phyloP scores from a whole-genome alignment of 2,797 vertebrate genomes.

The Cryptoblepharus egeriae region DNA sequence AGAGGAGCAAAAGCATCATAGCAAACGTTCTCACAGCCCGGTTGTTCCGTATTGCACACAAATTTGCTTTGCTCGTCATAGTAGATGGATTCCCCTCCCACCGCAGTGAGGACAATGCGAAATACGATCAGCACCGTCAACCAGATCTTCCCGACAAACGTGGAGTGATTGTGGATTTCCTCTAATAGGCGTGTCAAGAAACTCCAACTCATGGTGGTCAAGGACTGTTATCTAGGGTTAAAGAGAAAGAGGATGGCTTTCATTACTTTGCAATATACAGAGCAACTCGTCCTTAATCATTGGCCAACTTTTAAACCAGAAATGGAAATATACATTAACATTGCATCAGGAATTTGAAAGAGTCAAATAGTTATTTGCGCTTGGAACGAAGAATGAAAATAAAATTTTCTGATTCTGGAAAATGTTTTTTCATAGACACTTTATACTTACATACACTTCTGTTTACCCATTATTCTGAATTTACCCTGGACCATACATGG shows the following conservation, averaged over 20 bases:
- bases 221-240: constrained; percentile 55
- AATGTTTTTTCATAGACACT: not conserved
- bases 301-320: not conserved
- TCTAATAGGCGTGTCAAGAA: constrained; percentile 98
- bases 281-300: not conserved
- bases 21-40: constrained; percentile 97
- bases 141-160: constrained; percentile 99
- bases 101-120: constrained; percentile 95
- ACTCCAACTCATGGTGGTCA: constrained; percentile 98
- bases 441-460: not conserved
- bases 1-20: constrained; percentile 96
- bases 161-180: constrained; percentile 99
- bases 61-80: constrained; percentile 99
- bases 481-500: constrained; percentile 57
- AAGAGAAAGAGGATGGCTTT: not conserved
- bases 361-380: not conserved
- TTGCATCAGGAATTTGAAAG: not conserved
- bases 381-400: not conserved
- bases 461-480: constrained; percentile 66
- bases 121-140: constrained; percentile 96
- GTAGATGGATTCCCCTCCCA: constrained; percentile 99
- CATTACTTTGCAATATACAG: not conserved
- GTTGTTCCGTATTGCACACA: constrained; percentile 96
- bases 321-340: not conserved
- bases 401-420: not conserved